Conservation (phyloP, 2,888 invertebrate genomes). For the Plusia festucae region DNA sequence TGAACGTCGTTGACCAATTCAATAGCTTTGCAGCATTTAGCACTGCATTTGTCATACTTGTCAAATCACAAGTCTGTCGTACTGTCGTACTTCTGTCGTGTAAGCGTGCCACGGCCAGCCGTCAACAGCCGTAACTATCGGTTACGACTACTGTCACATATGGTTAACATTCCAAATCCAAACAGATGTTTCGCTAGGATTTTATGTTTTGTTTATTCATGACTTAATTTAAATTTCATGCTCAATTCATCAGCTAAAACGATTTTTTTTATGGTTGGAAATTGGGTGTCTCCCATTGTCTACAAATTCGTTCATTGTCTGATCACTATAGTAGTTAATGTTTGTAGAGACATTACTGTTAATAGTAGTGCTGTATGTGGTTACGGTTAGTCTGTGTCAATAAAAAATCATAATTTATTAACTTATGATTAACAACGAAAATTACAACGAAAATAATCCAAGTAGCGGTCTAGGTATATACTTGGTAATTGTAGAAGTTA, state of each 20-base stretch:
- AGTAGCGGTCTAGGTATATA: too few relatives aligned
- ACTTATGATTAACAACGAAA: too few relatives aligned
- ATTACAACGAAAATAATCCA: too few relatives aligned
- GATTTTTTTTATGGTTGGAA: slow-evolving; percentile 8
- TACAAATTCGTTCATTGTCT: slow-evolving; percentile 6
- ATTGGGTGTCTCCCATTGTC: slow-evolving; percentile 2
- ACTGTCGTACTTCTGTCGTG: slow-evolving; percentile 33
- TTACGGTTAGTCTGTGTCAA: too few relatives aligned
- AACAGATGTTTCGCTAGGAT: slow-evolving; percentile 47
- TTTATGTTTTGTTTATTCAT: slow-evolving; percentile 53
- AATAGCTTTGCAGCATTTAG: slow-evolving; percentile 28
- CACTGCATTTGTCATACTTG: slow-evolving; percentile 50
- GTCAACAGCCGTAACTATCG: slow-evolving; percentile 37
- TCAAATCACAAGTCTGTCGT: slow-evolving; percentile 35
- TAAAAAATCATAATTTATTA: too few relatives aligned
- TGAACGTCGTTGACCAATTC: slow-evolving; percentile 55
- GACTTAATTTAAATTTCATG: slow-evolving; percentile 52
- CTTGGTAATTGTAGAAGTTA: too few relatives aligned
- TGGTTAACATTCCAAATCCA: slow-evolving; percentile 50
- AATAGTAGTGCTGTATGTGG: too few relatives aligned
- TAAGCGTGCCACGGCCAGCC: slow-evolving; percentile 58
- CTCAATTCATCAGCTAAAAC: slow-evolving; percentile 17
- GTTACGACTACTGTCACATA: slow-evolving; percentile 40
- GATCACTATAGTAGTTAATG: neutral
- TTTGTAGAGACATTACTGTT: neutral